Evolutionary conservation across 2,113 vertebrate genomes (phyloP), one percentile per base, ranked within the genome.

Genomic region (Rhinoderma darwinii): DNA sequence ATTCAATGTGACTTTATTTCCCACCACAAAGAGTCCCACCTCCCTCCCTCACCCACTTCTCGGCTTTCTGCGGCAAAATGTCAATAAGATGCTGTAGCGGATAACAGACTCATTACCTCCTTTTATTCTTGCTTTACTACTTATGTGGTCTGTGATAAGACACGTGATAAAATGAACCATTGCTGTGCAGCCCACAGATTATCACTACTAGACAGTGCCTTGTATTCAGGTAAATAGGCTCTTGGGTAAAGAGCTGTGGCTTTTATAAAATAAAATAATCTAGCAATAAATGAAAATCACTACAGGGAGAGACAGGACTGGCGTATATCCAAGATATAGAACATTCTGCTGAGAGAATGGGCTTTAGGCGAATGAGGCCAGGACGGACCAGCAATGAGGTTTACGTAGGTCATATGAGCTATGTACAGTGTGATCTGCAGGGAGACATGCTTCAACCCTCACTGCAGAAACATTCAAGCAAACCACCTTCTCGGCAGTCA

Each of bases 81-180:
- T 74, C 82, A 56, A 74, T 84, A 74, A 56, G 68, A 84, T 84
- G 50, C 32, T 56, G 68, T 51, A 74, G 44, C 22, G 37, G 82
- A 84, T 84, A 84, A 74, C 68, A 56, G 68, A 84, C 68, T 84
- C 82, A 84, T 84, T 84, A 83, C 82, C 32, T 72, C 63, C 70
- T 43, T 41, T 83, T 83, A 22, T 73, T 72, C 63, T 56, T 50
- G 27, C 59, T 22, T 20, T 74, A 74, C 41, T 54, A 72, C 41
- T 54, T 37, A n/a, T 25, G 22, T 43, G 79, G 18, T 20, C 47
- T 72, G 66, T 54, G 43, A 84, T 74, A 54, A 83, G 82, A 72
- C 44, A 32, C n/a, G 22, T 39, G 81, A 83, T 68, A 72, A 72
- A 72, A 72, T 37, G 30, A 12, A 39, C 27, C 5, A 17, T 25